Conservation (phyloP, 30 jellyfish, hydroid and myxozoan species). For the Morbakka virulenta region DNA sequence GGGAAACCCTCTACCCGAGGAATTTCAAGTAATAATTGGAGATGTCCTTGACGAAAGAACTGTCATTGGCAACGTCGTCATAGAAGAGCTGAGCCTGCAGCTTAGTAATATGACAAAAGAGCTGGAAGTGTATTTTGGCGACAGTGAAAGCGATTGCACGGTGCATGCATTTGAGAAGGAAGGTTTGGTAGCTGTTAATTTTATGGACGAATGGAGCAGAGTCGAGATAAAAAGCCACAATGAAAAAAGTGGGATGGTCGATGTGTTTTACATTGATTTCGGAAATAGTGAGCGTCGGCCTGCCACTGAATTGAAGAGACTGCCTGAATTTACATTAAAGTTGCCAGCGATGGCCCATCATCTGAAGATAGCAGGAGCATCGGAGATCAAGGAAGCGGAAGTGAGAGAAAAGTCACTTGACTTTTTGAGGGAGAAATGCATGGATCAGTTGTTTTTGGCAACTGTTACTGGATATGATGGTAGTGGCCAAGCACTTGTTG, state of each 20-base stretch:
- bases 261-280: conserved; percentile 42
- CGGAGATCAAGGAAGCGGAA: not conserved
- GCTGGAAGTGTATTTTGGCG: not conserved
- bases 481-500: too few species aligned
- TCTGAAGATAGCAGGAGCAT: conserved; percentile 6
- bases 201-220: conserved; percentile 36
- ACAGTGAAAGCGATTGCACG: not conserved
- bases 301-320: conserved; percentile 1
- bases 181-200: conserved; percentile 30
- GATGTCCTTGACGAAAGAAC: not conserved
- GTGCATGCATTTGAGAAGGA: not conserved
- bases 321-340: conserved; percentile 49
- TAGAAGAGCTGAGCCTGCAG: not conserved
- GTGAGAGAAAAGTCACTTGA: not conserved
- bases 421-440: not conserved
- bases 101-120: not conserved
- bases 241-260: not conserved
- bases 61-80: not conserved
- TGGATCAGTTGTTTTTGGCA: not conserved
- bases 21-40: not conserved
- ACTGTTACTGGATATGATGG: too few species aligned
- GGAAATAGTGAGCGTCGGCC: conserved; percentile 29
- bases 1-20: not conserved
- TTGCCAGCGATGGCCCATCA: conserved; percentile 46
- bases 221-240: conserved; percentile 23